Evolutionary conservation across 2,797 vertebrate species (phyloP), one percentile per base, ranked within the genome.

Genomic region (Anomalospiza imberbis): DNA sequence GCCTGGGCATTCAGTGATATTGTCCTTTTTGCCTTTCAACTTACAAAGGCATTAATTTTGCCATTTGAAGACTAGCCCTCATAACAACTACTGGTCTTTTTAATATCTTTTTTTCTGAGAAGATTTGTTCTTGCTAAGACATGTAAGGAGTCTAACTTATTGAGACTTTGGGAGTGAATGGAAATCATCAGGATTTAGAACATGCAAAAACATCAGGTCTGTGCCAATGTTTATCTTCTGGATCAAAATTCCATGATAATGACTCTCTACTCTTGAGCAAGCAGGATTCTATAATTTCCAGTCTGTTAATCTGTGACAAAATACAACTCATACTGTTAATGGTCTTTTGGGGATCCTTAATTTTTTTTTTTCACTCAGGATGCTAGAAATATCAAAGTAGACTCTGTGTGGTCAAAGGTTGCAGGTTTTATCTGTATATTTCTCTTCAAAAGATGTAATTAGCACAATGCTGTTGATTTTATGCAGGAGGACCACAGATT

Each of bases 201-300:
- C 6, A 10, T 6, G 3, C 31, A 70, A 55, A 86, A 92, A 20
- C 20, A 45, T 65, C 34, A 78, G 22, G 22, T 44, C 26, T 45
- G 17, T 38, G 19, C 5, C 24, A 28, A 3, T 36, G 18, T 60
- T 67, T 84, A 44, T 62, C 34, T 62, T 86, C 60, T 12, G 22
- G 16, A 66, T 32, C 15, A 66, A 28, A 80, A 54, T 53, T 47
- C 28, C 12, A 12, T 28, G 16, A 32, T 36, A 26, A 34, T 19
- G 17, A 65, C 13, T 7, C 5, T 76, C 7, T n/a, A 17, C 7
- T 44, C 34, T 20, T 51, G 34, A 74, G 31, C 2, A 85, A 67
- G 50, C 0, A 0, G n/a, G 26, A 53, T 44, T 84, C 32, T 29
- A 3, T 22, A 68, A 47, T 32, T 31, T 15, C 5, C 9, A 45